phyloP scores from a whole-genome alignment of 2,797 vertebrate genomes.

The Neosalanx taihuensis region DNA sequence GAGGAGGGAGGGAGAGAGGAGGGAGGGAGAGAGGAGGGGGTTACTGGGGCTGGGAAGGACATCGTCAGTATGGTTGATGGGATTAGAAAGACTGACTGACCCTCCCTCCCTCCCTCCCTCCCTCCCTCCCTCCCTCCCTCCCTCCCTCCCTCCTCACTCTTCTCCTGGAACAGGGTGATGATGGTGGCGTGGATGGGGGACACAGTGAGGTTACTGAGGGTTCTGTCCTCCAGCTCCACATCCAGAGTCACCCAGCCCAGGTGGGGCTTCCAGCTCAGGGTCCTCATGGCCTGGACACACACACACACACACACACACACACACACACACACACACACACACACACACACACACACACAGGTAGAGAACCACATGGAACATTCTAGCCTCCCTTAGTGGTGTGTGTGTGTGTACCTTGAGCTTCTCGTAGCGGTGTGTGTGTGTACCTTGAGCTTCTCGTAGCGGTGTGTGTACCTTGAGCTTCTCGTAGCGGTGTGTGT shows the following conservation, averaged over 20 bases:
- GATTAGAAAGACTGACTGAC: too few relatives aligned
- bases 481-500: slow-evolving; percentile 3
- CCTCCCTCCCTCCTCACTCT: slow-evolving; percentile 69
- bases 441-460: too few relatives aligned
- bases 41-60: background rate
- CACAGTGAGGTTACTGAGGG: slow-evolving; percentile 83
- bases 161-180: slow-evolving; percentile 93
- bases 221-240: slow-evolving; percentile 91
- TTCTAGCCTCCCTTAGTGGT: too few relatives aligned
- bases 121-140: too few relatives aligned
- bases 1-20: background rate
- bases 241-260: slow-evolving; percentile 93
- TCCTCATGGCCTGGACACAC: slow-evolving; percentile 88
- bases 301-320: background rate
- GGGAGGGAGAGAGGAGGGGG: too few relatives aligned
- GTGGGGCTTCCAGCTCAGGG: slow-evolving; percentile 96
- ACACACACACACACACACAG: too few relatives aligned
- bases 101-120: too few relatives aligned
- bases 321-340: too few relatives aligned
- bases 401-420: background rate
- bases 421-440: background rate
- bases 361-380: too few relatives aligned
- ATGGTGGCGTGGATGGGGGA: slow-evolving; percentile 92
- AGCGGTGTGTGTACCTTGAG: background rate
- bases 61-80: too few relatives aligned